Evolutionary conservation across 2,888 invertebrate species (phyloP), one percentile per base, ranked within the genome.

Genomic region (Acrobasis suavella): DNA sequence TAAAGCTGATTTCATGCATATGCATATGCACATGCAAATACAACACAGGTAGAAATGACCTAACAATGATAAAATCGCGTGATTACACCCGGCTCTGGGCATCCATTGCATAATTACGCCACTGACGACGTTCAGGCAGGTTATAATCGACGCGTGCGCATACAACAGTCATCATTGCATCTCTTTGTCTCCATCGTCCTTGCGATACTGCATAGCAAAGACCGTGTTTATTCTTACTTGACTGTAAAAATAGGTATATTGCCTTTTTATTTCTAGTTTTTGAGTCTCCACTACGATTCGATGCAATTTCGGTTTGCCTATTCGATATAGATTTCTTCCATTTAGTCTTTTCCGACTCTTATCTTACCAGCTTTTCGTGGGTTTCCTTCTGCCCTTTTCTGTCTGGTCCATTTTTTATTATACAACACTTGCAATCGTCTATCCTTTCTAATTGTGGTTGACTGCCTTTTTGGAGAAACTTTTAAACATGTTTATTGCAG

Each of bases 41-140:
- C 46, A n/a, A 46, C 46, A n/a, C 46, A 46, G 42, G 42, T 56
- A 56, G 42, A 56, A 42, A 46, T 56, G 56, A 56, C 56, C 56
- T 56, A 56, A 56, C 56, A 42, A 56, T 56, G 56, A 56, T 56
- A 56, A 56, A 46, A 56, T 56, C 22, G 56, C 56, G 56, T 56
- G 54, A 38, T 16, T 55, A 22, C 56, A 46, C 56, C 56, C 42
- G 56, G 56, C 56, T 42, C 22, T 56, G 14, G 14, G 14, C n/a
- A 42, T 17, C 55, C 55, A 14, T 55, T 55, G 55, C 55, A 55
- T 55, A 55, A 55, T 55, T 9, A 32, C 32, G 32, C 32, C 32
- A 32, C 22, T 6, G 32, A 32, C 8, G 7, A 32, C 32, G 32
- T 32, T 32, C 32, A 32, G 32, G 32, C 32, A 32, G 5, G 32